Evolutionary conservation across 1,140 invertebrate species (phyloP).

Genomic region (Tyrophagus putrescentiae): DNA sequence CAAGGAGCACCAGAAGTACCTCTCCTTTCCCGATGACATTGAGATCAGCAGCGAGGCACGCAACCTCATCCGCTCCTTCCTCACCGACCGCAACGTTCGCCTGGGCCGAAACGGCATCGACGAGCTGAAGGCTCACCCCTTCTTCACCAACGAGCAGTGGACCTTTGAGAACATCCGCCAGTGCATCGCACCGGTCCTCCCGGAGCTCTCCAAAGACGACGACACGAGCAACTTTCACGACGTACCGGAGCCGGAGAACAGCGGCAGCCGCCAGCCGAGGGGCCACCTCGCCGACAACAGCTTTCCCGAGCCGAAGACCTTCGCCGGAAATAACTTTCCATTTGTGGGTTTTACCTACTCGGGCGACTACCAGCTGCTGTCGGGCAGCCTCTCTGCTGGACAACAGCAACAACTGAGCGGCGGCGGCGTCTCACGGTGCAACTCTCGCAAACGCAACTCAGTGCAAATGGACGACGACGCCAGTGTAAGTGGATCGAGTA

Average conservation of each 20-base stretch:
- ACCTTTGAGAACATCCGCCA: slow-evolving; percentile 88
- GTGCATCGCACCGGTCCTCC: slow-evolving; percentile 86
- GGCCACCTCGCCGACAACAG: too few species aligned
- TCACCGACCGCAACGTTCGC: slow-evolving; percentile 76
- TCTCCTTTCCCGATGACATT: slow-evolving; percentile 84
- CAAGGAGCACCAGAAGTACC: slow-evolving; percentile 92
- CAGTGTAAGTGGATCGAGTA: too few species aligned
- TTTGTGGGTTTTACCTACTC: slow-evolving; percentile 98
- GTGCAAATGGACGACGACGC: not conserved
- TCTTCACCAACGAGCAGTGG: slow-evolving; percentile 95
- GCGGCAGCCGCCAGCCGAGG: too few species aligned
- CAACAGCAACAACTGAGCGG: too few species aligned
- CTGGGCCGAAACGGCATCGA: slow-evolving; percentile 83
- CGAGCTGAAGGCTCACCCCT: slow-evolving; percentile 85
- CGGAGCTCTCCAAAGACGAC: slow-evolving; percentile 83
- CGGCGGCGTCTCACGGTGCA: too few species aligned
- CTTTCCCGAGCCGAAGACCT: slow-evolving; percentile 91
- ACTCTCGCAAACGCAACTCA: not conserved
- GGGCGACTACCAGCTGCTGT: slow-evolving; percentile 30
- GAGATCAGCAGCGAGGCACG: slow-evolving; percentile 83
- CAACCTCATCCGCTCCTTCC: slow-evolving; percentile 75
- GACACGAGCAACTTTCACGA: slow-evolving; percentile 98
- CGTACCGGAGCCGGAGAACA: slow-evolving; percentile 62
- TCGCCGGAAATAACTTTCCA: slow-evolving; percentile 93
- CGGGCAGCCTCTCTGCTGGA: too few species aligned